Conservation (phyloP, 2,888 invertebrate species). For the Clistopyga incitator region DNA sequence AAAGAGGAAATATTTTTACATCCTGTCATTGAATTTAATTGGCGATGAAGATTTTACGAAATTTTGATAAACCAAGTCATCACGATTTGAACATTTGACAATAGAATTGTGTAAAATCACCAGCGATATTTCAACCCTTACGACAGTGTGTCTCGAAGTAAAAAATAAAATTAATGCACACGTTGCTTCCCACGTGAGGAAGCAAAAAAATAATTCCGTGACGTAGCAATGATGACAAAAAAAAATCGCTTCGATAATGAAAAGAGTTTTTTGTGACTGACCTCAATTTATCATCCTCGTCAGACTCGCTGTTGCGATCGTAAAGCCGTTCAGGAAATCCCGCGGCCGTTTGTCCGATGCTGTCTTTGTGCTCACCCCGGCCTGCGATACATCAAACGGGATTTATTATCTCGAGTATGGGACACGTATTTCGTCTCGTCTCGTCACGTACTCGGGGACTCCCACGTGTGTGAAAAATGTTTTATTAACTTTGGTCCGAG, state of each 20-base stretch:
- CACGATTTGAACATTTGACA: too few species aligned
- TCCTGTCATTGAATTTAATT: too few species aligned
- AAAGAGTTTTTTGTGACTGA: conserved; percentile 67
- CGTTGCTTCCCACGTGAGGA: neutral
- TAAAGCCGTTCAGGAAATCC: conserved; percentile 86
- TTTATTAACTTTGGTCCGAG: neutral
- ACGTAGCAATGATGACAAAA: neutral
- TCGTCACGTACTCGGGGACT: conserved; percentile 13
- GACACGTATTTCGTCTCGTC: neutral
- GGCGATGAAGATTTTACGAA: too few species aligned
- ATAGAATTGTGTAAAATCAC: too few species aligned
- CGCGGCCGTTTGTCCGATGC: conserved; percentile 83
- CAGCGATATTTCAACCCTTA: too few species aligned
- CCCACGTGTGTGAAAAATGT: conserved; percentile 15
- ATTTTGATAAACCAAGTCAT: too few species aligned
- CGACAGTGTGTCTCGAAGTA: too few species aligned
- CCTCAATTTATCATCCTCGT: conserved; percentile 85
- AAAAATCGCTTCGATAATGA: neutral
- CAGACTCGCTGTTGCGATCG: conserved; percentile 87
- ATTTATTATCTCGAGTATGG: conserved; percentile 53
- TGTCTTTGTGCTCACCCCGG: conserved; percentile 86
- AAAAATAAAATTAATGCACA: too few species aligned
- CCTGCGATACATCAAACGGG: conserved; percentile 74
- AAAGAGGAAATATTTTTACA: too few species aligned
- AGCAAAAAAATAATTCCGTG: neutral